Base-by-base conservation (phyloP, 2,888 invertebrate genomes). In the Octodonta nipae region DNA sequence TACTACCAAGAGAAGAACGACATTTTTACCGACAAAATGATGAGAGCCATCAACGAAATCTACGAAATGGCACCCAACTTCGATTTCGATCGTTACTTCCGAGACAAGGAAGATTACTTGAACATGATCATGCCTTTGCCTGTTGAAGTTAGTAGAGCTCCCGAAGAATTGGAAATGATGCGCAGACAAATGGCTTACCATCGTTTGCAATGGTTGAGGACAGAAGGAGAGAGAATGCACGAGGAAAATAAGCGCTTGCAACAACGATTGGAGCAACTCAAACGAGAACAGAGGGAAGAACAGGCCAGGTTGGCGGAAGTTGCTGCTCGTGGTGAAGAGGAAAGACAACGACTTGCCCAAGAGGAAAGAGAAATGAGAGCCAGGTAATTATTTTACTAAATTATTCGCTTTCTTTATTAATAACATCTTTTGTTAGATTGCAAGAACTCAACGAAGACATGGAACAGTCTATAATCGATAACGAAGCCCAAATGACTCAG, bases 141-240 rank as follows among this genome's bases (percentile, higher is more conserved):
- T 5, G 22, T 40, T 26, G 26, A 52, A 47, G 15, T 46, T 12
- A 24, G 40, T 12, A 27, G 40, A 12, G 52, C 52, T 28, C 44
- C 43, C 3, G 58, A 56, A 35, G 53, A 54, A 29, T 35, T 47
- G 15, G 54, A 53, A 33, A 44, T 52, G 34, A 48, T 50, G 33
- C 44, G 46, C 27, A 47, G 59, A 27, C 60, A 60, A 40, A 50
- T 55, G 34, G 56, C 57, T 3, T 61, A 56, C 39, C 61, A 63
- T 37, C 42, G 60, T 4, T 41, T 60, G 17, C 55, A 59, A 35
- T 61, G 61, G 61, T 36, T 63, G 36, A 54, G 51, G 32, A 53
- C 55, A 3, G 61, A 63, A 50, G 60, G 60, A 3, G 54, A 49
- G n/a, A 42, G 61, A 20, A 43, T 63, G 34, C 40, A 45, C 4